Base-by-base conservation (phyloP, 2,797 vertebrate species). In the Oceanodroma leucorhoa region DNA sequence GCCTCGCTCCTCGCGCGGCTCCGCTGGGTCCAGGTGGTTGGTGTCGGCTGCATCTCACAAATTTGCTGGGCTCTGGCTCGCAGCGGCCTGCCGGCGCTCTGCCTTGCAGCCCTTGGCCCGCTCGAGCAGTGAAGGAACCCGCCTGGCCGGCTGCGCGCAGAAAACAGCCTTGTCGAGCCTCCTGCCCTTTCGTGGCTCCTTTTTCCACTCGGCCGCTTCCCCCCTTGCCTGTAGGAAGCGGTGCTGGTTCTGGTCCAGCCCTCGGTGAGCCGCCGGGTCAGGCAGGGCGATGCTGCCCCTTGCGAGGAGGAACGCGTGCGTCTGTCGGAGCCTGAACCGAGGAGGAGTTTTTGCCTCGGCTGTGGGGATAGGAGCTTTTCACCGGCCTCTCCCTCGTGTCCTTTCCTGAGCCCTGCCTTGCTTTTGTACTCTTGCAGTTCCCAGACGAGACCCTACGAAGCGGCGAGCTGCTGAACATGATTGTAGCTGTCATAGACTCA, bases 381-480 rank as follows among this genome's bases (percentile, higher is more conserved):
- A 6, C 27, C 2, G 0, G 7, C 6, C 8, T 38, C 29, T 80
- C 34, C 60, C n/a, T 32, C 19, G 1, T 2, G 8, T 6, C 41
- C 36, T 19, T 6, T 41, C 43, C 82, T 32, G 16, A 88, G 1
- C 69, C 7, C 27, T 2, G 9, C 40, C 10, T 4, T 20, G n/a
- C 5, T 45, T 81, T 38, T 70, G 10, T 58, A 2, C 32, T 0
- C 15, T 76, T 36, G 12, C 88, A 99, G 99, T 99, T 99, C 95
- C 99, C 99, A 19, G 99, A 99, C 13, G 99, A 99, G 96, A 99
- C 99, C 9, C 94, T 99, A 8, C 98, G 99, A 7, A 99, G 99
- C 0, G 99, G 99, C 3, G 99, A 99, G 95, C 98, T 99, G 62
- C 98, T 99, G 13, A 99, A 99, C 97, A 99, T 99, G 99, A 99